phyloP scores from a whole-genome alignment of 2,797 vertebrate genomes.

The Enteromius mattozi region DNA sequence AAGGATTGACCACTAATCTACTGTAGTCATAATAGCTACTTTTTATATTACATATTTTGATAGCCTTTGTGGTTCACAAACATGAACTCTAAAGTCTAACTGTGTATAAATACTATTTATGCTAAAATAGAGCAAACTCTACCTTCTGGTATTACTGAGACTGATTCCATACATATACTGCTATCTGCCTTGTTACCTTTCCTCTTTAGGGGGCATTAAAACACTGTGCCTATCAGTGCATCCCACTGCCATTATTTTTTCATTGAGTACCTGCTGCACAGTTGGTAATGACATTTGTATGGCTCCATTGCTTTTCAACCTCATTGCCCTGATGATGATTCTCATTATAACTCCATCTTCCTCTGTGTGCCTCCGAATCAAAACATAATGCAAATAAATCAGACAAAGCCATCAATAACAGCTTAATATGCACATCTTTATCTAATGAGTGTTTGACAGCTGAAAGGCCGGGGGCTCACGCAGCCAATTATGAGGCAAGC shows the following conservation, averaged over 20 bases:
- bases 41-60: not conserved
- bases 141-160: not conserved
- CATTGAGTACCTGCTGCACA: conserved; percentile 41
- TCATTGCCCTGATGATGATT: conserved; percentile 47
- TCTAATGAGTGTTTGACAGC: conserved; percentile 45
- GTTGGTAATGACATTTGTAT: conserved; percentile 46
- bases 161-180: conserved; percentile 4
- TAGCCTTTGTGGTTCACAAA: not conserved
- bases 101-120: not conserved
- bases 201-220: conserved; percentile 39
- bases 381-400: conserved; percentile 52
- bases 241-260: conserved; percentile 32
- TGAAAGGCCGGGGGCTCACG: conserved; percentile 22
- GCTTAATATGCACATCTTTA: conserved; percentile 46
- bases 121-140: not conserved
- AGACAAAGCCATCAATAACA: conserved; percentile 46
- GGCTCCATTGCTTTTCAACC: conserved; percentile 46
- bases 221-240: conserved; percentile 39
- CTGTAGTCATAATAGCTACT: no score
- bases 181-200: conserved; percentile 38
- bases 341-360: conserved; percentile 49
- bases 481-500: conserved; percentile 39
- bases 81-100: not conserved
- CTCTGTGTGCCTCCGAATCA: conserved; percentile 36
- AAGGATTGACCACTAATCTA: not conserved